These are phyloP conservation scores for Melinaea menophilus DNA, from an alignment of 2,888 invertebrate species.

Conservation along the genomic window DNA sequence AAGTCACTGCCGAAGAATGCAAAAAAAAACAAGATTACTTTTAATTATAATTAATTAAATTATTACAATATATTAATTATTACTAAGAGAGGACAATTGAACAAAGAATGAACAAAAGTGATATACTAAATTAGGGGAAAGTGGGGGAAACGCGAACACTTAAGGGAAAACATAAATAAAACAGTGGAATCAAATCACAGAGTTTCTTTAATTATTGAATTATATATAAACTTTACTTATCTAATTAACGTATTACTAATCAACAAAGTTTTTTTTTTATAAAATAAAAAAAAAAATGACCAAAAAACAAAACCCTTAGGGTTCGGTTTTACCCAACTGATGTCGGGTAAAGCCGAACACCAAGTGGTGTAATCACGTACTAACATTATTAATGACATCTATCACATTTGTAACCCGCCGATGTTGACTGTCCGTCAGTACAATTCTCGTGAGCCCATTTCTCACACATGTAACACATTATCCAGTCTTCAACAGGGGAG, in stretches of 20 bases:
- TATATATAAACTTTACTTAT: conserved; percentile 1
- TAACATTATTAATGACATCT: conserved; percentile 6
- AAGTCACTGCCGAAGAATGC: too few relatives aligned
- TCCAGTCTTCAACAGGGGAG: too few relatives aligned
- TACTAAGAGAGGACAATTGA: too few relatives aligned
- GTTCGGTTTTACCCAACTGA: background rate
- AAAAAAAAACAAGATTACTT: too few relatives aligned
- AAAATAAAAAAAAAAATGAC: background rate
- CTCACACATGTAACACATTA: conserved; percentile 8
- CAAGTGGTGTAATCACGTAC: conserved; percentile 7
- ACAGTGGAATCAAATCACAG: conserved; percentile 10
- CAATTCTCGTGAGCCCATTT: conserved; percentile 5
- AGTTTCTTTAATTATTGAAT: background rate
- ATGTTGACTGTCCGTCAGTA: conserved; percentile 8
- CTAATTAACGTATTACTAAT: background rate
- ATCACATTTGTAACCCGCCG: conserved; percentile 6
- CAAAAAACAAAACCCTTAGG: background rate
- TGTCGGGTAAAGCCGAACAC: background rate
- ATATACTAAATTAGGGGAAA: background rate
- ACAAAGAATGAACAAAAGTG: too few relatives aligned
- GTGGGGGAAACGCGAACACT: conserved; percentile 10
- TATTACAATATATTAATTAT: too few relatives aligned
- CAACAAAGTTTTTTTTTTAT: conserved; percentile 1
- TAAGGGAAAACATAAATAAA: conserved; percentile 11
- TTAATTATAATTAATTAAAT: too few relatives aligned